Conservation (phyloP, 64 coral and sea anemone species). For the Stylophora pistillata region DNA sequence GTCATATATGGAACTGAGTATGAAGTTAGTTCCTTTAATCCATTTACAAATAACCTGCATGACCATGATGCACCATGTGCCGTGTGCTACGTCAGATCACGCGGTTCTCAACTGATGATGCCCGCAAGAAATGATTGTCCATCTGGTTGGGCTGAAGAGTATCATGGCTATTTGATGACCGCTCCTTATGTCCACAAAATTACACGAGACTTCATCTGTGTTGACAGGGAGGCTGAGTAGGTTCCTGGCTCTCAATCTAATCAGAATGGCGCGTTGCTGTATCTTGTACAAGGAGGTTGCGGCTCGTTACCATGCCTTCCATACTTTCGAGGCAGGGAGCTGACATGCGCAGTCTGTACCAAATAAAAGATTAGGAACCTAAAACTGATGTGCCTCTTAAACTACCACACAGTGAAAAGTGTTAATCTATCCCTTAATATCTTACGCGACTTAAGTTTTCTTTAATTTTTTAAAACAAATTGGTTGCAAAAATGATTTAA, state of each 20-base stretch:
- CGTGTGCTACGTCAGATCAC: constrained; percentile 37
- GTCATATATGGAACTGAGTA: constrained; percentile 41
- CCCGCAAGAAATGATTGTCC: constrained; percentile 20
- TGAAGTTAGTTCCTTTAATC: constrained; percentile 15
- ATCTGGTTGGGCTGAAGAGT: constrained; percentile 34
- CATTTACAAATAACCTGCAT: constrained; percentile 11
- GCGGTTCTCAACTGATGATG: constrained; percentile 29
- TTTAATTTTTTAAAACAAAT: too few species aligned
- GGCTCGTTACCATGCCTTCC: constrained; percentile 33
- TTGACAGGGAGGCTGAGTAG: constrained; percentile 58
- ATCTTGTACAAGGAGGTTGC: constrained; percentile 50
- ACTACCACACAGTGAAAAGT: too few species aligned
- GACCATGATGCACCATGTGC: constrained; percentile 49
- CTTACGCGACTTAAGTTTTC: too few species aligned
- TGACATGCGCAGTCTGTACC: constrained; percentile 70
- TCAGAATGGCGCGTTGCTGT: constrained; percentile 48
- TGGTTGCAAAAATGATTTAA: too few species aligned
- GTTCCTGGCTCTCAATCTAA: neutral
- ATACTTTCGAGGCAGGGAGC: constrained; percentile 37
- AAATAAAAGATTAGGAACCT: constrained; percentile 13
- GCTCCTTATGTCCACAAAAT: neutral
- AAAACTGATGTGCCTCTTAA: too few species aligned
- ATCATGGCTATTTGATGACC: constrained; percentile 59
- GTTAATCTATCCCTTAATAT: too few species aligned
- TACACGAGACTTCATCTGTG: constrained; percentile 55